These are phyloP conservation scores for Laothoe populi DNA, from an alignment of 2,888 invertebrate species.

Conservation along the genomic window DNA sequence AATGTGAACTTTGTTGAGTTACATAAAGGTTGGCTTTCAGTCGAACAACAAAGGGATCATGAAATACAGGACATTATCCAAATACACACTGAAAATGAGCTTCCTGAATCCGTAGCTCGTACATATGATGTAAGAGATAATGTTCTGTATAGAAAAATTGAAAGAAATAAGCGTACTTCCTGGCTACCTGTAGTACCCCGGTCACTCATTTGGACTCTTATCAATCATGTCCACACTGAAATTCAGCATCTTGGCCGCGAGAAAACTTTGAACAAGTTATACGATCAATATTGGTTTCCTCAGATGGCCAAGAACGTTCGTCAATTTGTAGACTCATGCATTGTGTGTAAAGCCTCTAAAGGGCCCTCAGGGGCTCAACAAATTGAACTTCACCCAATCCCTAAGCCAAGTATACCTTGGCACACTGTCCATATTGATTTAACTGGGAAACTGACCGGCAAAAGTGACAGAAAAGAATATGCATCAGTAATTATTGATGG, in stretches of 20 bases:
- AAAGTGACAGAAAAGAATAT: conserved; percentile 44
- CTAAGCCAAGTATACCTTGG: conserved; percentile 36
- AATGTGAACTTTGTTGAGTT: conserved; percentile 37
- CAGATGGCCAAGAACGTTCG: conserved; percentile 38
- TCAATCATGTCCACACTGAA: conserved; percentile 40
- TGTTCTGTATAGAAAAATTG: no score
- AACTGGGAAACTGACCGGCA: conserved; percentile 44
- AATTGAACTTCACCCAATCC: conserved; percentile 39
- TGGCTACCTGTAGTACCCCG: conserved; percentile 44
- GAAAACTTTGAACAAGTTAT: conserved; percentile 43
- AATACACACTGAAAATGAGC: conserved; percentile 25
- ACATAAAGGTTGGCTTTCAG: conserved; percentile 40
- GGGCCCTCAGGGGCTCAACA: conserved; percentile 37
- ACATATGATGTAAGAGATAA: conserved; percentile 43
- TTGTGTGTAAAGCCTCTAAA: conserved; percentile 41
- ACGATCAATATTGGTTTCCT: conserved; percentile 45
- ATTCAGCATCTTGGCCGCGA: conserved; percentile 41
- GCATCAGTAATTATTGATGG: conserved; percentile 41
- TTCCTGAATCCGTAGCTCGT: conserved; percentile 26
- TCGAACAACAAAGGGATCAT: conserved; percentile 43
- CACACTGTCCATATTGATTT: conserved; percentile 46
- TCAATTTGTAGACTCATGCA: conserved; percentile 39
- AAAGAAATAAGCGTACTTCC: conserved; percentile 39
- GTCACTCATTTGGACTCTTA: conserved; percentile 40
- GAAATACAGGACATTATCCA: conserved; percentile 39